These are phyloP conservation scores for Podarcis lilfordi DNA, from an alignment of 2,797 vertebrate species.

Conservation along the genomic window DNA sequence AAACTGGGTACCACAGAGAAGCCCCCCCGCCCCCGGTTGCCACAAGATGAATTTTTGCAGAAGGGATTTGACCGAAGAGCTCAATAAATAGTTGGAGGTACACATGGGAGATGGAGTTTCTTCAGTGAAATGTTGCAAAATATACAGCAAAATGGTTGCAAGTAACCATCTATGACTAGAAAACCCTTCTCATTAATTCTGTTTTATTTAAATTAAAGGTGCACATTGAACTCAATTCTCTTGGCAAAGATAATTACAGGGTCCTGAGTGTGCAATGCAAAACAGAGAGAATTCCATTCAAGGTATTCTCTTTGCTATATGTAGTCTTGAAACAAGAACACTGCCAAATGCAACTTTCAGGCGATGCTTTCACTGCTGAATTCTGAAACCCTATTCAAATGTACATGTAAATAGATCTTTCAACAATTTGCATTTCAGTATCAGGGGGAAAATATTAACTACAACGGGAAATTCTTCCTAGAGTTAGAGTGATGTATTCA, in stretches of 20 bases:
- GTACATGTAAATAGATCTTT: background rate
- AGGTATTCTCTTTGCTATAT: background rate
- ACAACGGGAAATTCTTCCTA: slow-evolving; percentile 7
- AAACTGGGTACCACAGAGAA: no score
- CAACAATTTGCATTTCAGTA: background rate
- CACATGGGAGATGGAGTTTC: no score
- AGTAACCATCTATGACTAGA: background rate
- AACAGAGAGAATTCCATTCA: background rate
- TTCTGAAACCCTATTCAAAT: slow-evolving; percentile 8
- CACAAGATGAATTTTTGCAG: no score
- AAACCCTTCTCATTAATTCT: background rate
- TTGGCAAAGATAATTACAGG: background rate
- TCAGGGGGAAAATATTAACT: background rate
- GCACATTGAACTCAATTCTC: background rate
- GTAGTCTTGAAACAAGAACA: background rate
- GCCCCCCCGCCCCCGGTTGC: no score
- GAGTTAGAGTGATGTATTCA: slow-evolving; percentile 2
- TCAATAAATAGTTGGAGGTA: no score
- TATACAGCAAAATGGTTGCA: background rate
- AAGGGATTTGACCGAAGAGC: no score
- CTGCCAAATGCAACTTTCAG: background rate
- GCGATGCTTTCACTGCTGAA: background rate
- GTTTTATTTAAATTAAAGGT: background rate
- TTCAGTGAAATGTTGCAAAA: background rate
- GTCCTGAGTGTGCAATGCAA: background rate